These are phyloP conservation scores for Sigmodon hispidus DNA, from an alignment of 2,113 vertebrate species.

Conservation along the genomic window DNA sequence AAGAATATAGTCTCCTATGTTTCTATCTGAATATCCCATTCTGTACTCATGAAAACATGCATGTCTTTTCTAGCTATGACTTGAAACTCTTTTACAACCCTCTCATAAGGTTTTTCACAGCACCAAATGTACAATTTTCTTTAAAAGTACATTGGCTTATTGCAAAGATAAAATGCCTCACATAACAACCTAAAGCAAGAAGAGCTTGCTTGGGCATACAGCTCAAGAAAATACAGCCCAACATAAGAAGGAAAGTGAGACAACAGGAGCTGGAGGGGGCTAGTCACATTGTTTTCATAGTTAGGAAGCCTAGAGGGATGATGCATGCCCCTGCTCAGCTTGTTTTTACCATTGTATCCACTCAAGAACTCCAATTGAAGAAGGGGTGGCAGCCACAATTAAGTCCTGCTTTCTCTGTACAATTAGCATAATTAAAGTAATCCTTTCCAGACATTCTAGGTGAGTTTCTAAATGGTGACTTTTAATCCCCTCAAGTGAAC, in stretches of 20 bases:
- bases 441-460: neutral
- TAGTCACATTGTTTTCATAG: neutral
- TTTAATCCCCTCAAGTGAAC: neutral
- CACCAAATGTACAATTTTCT: neutral
- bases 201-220: neutral
- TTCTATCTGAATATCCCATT: neutral
- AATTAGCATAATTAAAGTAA: neutral
- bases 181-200: neutral
- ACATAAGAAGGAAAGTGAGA: too few relatives aligned
- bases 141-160: neutral
- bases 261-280: neutral
- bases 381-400: neutral
- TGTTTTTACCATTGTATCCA: neutral
- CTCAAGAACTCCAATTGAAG: neutral
- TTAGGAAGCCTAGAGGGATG: neutral
- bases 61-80: neutral
- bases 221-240: neutral
- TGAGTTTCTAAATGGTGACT: neutral
- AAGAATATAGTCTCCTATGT: neutral
- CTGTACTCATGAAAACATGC: neutral
- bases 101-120: neutral
- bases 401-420: neutral
- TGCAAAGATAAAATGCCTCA: neutral
- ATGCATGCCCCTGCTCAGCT: neutral
- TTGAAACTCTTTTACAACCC: neutral